phyloP scores from a whole-genome alignment of 1,140 invertebrate genomes.

The Coptotermes formosanus region DNA sequence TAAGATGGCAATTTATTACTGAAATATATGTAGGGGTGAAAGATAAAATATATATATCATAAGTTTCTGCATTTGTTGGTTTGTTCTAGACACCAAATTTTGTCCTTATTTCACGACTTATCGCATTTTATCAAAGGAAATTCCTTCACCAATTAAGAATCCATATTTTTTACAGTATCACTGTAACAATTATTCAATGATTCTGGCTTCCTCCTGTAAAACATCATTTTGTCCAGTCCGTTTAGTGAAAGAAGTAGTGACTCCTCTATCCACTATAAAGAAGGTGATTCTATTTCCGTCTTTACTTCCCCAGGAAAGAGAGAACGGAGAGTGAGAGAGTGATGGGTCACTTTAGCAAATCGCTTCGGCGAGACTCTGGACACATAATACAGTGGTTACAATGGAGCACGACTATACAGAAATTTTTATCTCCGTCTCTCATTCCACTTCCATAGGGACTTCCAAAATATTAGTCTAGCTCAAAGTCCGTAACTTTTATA shows the following conservation, averaged over 20 bases:
- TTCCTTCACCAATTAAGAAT: no score
- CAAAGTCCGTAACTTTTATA: background rate
- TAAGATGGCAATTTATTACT: no score
- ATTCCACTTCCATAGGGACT: background rate
- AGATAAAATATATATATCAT: no score
- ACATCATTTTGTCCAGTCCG: no score
- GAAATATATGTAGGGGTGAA: no score
- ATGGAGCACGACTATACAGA: background rate
- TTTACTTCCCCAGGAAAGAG: background rate
- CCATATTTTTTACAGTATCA: no score
- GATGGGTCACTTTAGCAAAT: slow-evolving; percentile 8
- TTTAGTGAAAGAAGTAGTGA: background rate
- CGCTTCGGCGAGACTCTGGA: background rate
- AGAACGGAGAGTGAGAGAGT: background rate
- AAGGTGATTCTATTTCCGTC: background rate
- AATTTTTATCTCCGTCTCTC: background rate
- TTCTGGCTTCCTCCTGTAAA: no score
- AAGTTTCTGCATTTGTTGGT: no score
- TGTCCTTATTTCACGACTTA: no score
- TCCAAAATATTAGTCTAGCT: background rate
- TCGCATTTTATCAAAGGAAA: no score
- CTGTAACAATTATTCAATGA: no score
- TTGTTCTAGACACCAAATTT: no score
- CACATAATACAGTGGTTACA: background rate
- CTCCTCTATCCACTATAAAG: background rate